Evolutionary conservation across 2,888 invertebrate species (phyloP).

Genomic region (Caenorhabditis sp.): DNA sequence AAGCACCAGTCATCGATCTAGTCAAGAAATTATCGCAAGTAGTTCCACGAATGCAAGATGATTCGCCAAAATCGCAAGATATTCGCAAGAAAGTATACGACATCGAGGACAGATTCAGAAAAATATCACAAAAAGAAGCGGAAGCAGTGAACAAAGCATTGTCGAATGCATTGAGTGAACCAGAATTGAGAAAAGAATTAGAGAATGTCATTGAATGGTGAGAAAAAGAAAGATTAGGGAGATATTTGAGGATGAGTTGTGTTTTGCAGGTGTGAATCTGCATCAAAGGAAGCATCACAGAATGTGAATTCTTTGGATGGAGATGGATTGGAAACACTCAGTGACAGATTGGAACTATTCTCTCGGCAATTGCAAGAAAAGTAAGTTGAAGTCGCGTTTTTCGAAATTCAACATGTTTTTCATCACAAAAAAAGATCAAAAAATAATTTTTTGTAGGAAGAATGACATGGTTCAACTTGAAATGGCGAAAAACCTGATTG

Average conservation of each 20-base stretch:
- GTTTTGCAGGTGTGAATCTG: conserved; percentile 33
- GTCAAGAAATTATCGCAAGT: conserved; percentile 44
- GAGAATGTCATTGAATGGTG: conserved; percentile 32
- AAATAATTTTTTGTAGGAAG: neutral
- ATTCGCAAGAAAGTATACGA: conserved; percentile 36
- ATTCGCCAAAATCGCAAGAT: conserved; percentile 27
- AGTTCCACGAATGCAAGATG: conserved; percentile 49
- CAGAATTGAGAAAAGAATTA: conserved; percentile 27
- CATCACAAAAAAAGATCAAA: neutral
- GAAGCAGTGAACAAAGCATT: conserved; percentile 22
- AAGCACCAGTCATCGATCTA: conserved; percentile 45
- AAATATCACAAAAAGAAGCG: conserved; percentile 18
- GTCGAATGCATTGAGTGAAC: conserved; percentile 30
- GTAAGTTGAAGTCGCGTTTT: too few species aligned
- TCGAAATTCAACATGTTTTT: too few species aligned
- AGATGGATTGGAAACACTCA: conserved; percentile 32
- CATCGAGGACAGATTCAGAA: conserved; percentile 39
- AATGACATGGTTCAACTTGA: conserved; percentile 45
- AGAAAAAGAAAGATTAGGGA: too few species aligned
- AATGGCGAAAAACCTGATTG: conserved; percentile 64
- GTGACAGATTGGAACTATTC: conserved; percentile 13
- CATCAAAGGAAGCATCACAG: conserved; percentile 29
- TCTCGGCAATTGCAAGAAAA: conserved; percentile 17
- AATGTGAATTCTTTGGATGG: conserved; percentile 40
- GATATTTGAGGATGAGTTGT: too few species aligned